A percentile compares a stretch with the other conserved stretches of the same genome.
phyloP scores from a whole-genome alignment of 2,888 invertebrate species.

The Eugnorisma glareosa region DNA sequence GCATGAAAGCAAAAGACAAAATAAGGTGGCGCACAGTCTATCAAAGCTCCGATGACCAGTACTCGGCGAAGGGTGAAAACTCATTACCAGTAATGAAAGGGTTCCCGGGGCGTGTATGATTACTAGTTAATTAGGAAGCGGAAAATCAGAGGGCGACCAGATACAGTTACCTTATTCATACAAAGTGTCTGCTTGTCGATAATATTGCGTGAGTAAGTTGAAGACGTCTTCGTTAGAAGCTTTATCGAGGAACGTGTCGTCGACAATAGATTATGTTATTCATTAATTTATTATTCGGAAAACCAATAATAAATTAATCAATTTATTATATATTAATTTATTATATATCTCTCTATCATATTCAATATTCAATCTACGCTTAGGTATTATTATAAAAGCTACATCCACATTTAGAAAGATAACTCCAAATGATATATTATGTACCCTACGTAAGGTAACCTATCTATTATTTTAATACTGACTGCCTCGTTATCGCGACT shows the following conservation, averaged over 20 bases:
- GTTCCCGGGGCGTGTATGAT: conserved; percentile 88
- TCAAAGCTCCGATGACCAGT: conserved; percentile 87
- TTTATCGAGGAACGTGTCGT: background rate
- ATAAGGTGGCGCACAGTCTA: conserved; percentile 79
- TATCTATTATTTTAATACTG: too few relatives aligned
- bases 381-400: background rate
- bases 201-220: conserved; percentile 34
- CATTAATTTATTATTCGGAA: conserved; percentile 1
- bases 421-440: too few relatives aligned
- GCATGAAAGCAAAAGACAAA: conserved; percentile 82
- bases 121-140: conserved; percentile 89
- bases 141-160: conserved; percentile 85
- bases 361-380: background rate
- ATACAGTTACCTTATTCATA: conserved; percentile 83
- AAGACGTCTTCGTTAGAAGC: conserved; percentile 25
- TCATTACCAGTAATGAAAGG: conserved; percentile 90
- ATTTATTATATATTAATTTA: background rate
- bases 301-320: too few relatives aligned
- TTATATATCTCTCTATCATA: background rate
- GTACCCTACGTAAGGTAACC: too few relatives aligned
- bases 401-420: background rate
- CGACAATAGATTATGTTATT: conserved; percentile 7
- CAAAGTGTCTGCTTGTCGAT: conserved; percentile 61
- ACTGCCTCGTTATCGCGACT: too few relatives aligned
- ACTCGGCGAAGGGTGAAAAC: conserved; percentile 88